Percentiles rank a stretch among this genome's conserved stretches.
phyloP scores from a whole-genome alignment of 2,888 invertebrate species.

The Cryptophagus acutangulus region DNA sequence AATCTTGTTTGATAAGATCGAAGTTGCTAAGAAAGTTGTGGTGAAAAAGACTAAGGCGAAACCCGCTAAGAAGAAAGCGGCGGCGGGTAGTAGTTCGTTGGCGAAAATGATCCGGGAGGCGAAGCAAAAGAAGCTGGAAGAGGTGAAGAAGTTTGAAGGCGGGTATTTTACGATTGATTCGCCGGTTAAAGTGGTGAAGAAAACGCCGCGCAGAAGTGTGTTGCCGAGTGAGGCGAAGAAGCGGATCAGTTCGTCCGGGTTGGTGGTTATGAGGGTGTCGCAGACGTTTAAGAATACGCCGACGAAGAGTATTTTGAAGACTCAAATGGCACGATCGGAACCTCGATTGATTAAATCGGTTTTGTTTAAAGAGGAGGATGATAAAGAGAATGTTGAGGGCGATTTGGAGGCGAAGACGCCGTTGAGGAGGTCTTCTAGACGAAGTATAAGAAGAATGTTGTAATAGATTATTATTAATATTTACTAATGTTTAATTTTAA shows the following conservation, averaged over 20 bases:
- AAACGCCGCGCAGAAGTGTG: slow-evolving; percentile 16
- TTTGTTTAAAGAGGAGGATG: slow-evolving; percentile 27
- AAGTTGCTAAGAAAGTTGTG: slow-evolving; percentile 21
- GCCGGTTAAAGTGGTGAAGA: neutral
- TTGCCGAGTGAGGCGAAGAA: slow-evolving; percentile 15
- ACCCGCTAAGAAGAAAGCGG: no score
- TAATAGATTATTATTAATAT: no score
- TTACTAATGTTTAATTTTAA: no score
- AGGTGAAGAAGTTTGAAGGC: no score
- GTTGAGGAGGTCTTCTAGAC: no score
- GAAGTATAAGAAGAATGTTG: no score
- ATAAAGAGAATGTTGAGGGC: slow-evolving; percentile 12
- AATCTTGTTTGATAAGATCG: slow-evolving; percentile 38
- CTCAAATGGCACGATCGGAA: slow-evolving; percentile 23
- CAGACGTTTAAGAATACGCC: slow-evolving; percentile 33
- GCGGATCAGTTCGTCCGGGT: slow-evolving; percentile 31
- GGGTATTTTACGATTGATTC: no score
- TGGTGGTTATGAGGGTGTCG: slow-evolving; percentile 34
- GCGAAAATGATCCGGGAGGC: no score
- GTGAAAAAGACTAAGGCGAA: slow-evolving; percentile 15
- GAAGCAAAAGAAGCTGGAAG: no score
- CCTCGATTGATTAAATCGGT: slow-evolving; percentile 26
- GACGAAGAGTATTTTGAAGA: slow-evolving; percentile 33
- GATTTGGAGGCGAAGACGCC: slow-evolving; percentile 3
- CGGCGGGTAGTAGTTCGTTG: no score